Conservation (phyloP, 2,797 vertebrate species). For the Avahi laniger region DNA sequence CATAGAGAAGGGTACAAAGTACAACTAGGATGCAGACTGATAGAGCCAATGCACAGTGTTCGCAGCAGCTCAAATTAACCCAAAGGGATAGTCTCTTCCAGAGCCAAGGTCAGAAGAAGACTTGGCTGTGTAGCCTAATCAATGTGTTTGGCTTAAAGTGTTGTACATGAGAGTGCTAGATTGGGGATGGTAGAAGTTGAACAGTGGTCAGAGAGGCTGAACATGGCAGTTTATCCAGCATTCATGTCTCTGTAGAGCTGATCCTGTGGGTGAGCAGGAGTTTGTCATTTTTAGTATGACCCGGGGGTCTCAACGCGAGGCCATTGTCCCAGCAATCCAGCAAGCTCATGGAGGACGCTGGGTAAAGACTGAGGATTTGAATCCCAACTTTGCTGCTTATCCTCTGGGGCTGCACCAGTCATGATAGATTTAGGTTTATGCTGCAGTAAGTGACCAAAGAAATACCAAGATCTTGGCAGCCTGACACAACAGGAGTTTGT, state of each 20-base stretch:
- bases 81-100: background rate
- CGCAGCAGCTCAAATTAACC: background rate
- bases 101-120: background rate
- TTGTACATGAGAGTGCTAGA: background rate
- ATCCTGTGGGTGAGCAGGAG: background rate
- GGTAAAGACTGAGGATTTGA: background rate
- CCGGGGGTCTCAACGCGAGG: rapidly evolving
- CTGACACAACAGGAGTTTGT: background rate
- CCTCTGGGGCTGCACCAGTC: background rate
- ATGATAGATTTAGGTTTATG: background rate
- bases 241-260: background rate
- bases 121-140: background rate
- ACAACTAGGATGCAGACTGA: background rate
- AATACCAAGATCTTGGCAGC: background rate
- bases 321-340: background rate
- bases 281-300: background rate
- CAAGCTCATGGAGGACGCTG: background rate
- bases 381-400: background rate
- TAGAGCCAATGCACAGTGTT: rapidly evolving
- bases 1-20: too few species aligned
- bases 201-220: background rate
- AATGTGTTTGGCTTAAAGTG: too few species aligned
- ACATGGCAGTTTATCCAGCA: background rate
- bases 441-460: background rate
- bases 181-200: background rate